Evolutionary conservation across 2,113 vertebrate genomes (phyloP).

Genomic region (Callospermophilus lateralis): DNA sequence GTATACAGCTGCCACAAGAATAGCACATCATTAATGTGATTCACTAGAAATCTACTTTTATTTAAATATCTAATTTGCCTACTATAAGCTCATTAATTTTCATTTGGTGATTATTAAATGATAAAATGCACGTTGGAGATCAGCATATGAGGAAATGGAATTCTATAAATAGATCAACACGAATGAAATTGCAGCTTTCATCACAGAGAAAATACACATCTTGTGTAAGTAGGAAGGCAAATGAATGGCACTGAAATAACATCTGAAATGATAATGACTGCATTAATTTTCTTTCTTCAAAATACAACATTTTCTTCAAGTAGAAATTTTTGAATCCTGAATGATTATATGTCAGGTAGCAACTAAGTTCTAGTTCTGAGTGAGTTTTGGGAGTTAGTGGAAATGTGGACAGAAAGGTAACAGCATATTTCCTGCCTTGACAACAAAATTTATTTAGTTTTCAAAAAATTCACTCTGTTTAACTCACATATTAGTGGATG

Average conservation of each 20-base stretch:
- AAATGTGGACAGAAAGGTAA: background rate
- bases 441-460: slow-evolving; percentile 7
- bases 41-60: slow-evolving; percentile 50
- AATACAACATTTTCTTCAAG: slow-evolving; percentile 19
- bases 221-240: slow-evolving; percentile 7
- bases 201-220: background rate
- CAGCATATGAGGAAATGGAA: background rate
- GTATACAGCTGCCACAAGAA: slow-evolving; percentile 23
- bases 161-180: slow-evolving; percentile 14
- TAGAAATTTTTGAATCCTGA: background rate
- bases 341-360: slow-evolving; percentile 6
- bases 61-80: slow-evolving; percentile 55
- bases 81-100: slow-evolving; percentile 72
- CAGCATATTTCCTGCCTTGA: background rate
- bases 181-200: slow-evolving; percentile 24
- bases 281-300: background rate
- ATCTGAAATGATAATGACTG: slow-evolving; percentile 8
- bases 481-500: background rate
- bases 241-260: slow-evolving; percentile 1
- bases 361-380: background rate
- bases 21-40: slow-evolving; percentile 74
- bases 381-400: slow-evolving; percentile 17
- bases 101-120: slow-evolving; percentile 78
- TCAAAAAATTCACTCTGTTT: background rate
- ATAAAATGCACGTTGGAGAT: slow-evolving; percentile 74